These are phyloP conservation scores for Euthynnus affinis DNA, from an alignment of 2,797 vertebrate species.

Conservation along the genomic window DNA sequence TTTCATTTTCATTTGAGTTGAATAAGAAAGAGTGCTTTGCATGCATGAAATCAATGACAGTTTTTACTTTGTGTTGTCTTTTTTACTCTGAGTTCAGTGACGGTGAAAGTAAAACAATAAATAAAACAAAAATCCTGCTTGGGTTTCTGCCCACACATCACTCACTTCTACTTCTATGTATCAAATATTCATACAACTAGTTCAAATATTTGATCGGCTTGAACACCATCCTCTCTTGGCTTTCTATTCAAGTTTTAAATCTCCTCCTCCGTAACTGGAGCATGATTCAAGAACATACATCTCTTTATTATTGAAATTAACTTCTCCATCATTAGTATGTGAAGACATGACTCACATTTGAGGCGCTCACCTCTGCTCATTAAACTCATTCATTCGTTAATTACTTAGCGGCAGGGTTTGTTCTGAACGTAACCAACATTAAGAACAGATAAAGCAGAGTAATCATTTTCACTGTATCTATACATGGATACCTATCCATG, in stretches of 20 bases:
- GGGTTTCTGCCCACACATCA: slow-evolving; percentile 49
- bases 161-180: slow-evolving; percentile 47
- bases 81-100: slow-evolving; percentile 26
- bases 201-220: slow-evolving; percentile 71
- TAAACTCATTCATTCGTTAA: slow-evolving; percentile 70
- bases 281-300: slow-evolving; percentile 69
- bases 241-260: slow-evolving; percentile 67
- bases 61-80: slow-evolving; percentile 30
- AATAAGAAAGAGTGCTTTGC: slow-evolving; percentile 1
- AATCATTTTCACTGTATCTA: slow-evolving; percentile 60
- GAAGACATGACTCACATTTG: slow-evolving; percentile 60
- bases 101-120: slow-evolving; percentile 47
- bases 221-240: slow-evolving; percentile 28
- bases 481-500: slow-evolving; percentile 46
- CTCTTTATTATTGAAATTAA: slow-evolving; percentile 73
- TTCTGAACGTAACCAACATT: slow-evolving; percentile 61
- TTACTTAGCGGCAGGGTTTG: slow-evolving; percentile 63
- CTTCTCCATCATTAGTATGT: slow-evolving; percentile 69
- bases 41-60: slow-evolving; percentile 31
- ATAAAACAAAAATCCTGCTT: slow-evolving; percentile 35
- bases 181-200: slow-evolving; percentile 67
- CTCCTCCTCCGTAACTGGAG: slow-evolving; percentile 51
- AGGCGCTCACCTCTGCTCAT: slow-evolving; percentile 75
- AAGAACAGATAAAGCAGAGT: slow-evolving; percentile 58
- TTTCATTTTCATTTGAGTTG: neutral